A percentile compares a stretch with the other conserved stretches of the same genome.
Conservation (phyloP, 2,113 vertebrate species). For the Apteryx mantelli region DNA sequence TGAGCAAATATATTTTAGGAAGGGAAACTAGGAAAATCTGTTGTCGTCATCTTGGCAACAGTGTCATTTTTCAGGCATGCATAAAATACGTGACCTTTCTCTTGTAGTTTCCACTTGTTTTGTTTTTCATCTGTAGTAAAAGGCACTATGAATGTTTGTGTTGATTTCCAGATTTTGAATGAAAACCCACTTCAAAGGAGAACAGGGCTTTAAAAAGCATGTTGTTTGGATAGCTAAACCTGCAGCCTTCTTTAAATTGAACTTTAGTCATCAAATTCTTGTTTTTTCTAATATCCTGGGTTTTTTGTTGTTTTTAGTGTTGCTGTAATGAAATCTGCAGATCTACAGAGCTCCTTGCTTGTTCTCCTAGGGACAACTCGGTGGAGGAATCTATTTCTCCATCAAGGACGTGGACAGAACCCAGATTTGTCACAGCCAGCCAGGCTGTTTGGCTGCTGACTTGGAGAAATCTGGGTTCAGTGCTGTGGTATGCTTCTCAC, state of each 20-base stretch:
- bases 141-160: rapidly evolving
- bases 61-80: not conserved
- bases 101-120: not conserved
- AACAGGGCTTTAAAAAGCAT: not conserved
- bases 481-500: not conserved
- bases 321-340: not conserved
- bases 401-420: not conserved
- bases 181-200: not conserved
- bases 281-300: not conserved
- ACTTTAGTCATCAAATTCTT: not conserved
- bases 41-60: not conserved
- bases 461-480: not conserved
- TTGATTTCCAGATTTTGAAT: not conserved
- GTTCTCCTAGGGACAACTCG: rapidly evolving
- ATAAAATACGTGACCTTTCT: not conserved
- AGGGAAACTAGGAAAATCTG: not conserved
- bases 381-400: not conserved
- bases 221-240: not conserved
- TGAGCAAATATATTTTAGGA: not conserved
- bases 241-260: not conserved
- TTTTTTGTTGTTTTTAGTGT: not conserved
- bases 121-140: not conserved
- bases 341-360: not conserved
- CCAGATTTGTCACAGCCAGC: not conserved
- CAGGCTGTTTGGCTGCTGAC: not conserved